These are phyloP conservation scores for Sceliomorpha sp. DNA, from an alignment of 2,888 invertebrate genomes.

Conservation along the genomic window DNA sequence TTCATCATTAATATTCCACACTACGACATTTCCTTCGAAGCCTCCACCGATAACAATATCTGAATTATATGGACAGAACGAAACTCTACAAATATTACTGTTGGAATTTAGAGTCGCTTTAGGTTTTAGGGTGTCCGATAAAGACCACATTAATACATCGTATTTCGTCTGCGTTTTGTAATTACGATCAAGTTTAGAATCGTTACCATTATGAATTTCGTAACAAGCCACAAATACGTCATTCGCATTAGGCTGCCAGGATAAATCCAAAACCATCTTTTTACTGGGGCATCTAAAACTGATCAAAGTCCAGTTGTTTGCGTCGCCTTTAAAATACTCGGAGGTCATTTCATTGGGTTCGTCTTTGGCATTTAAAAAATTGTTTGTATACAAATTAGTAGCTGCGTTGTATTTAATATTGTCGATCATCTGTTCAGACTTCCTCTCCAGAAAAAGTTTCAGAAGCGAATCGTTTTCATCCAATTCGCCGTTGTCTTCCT, in stretches of 20 bases:
- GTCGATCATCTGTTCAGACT: slow-evolving; percentile 61
- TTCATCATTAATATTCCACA: slow-evolving; percentile 72
- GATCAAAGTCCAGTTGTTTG: slow-evolving; percentile 67
- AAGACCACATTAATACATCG: slow-evolving; percentile 67
- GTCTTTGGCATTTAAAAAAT: slow-evolving; percentile 61
- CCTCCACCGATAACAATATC: slow-evolving; percentile 75
- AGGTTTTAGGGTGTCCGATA: slow-evolving; percentile 63
- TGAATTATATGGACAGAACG: slow-evolving; percentile 72
- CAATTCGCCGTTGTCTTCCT: slow-evolving; percentile 12
- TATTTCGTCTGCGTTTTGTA: slow-evolving; percentile 1
- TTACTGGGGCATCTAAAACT: slow-evolving; percentile 62
- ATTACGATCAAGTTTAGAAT: background rate
- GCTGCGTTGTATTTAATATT: slow-evolving; percentile 66
- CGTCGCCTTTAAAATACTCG: slow-evolving; percentile 45
- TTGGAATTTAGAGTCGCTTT: slow-evolving; percentile 67
- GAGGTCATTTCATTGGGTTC: slow-evolving; percentile 15
- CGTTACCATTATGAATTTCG: too few species aligned
- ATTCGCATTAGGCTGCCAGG: slow-evolving; percentile 69
- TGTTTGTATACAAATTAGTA: slow-evolving; percentile 70
- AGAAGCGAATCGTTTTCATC: slow-evolving; percentile 36
- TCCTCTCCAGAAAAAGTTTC: slow-evolving; percentile 58
- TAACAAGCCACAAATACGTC: slow-evolving; percentile 67
- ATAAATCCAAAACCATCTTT: slow-evolving; percentile 67
- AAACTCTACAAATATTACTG: slow-evolving; percentile 67
- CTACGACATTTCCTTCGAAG: slow-evolving; percentile 72